Evolutionary conservation across 2,888 invertebrate species (phyloP), one percentile per base, ranked within the genome.

Genomic region (Drosophila eohydei): DNA sequence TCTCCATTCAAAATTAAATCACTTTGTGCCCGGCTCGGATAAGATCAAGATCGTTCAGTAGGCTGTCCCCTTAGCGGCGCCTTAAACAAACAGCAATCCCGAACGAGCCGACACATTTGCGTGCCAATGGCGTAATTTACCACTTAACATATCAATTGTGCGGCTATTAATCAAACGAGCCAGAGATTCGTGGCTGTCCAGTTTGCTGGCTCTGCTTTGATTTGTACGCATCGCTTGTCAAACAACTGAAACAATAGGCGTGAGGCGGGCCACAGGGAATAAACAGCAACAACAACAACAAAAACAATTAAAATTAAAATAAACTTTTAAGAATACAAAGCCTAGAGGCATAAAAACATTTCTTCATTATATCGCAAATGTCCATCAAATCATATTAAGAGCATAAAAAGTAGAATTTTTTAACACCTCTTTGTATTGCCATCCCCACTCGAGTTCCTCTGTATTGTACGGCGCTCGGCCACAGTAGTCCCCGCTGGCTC

Each of bases 201-300:
- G 72, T 34, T 59, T 54, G 57, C 52, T 78, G 79, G 70, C 81
- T 52, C 21, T 85, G 86, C 89, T 89, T 86, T 86, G 86, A 86
- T 86, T 86, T 89, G 86, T 86, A 86, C 90, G 90, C 88, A 88
- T 83, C 90, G 90, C 78, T 85, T 86, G 86, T 86, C 86, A 86
- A 86, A 89, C 86, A 88, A 85, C 68, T 75, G 86, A 80, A 61
- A 83, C 89, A 83, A 77, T 52, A 65, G 38, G 64, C 57, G 59
- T 77, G 41, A 52, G 60, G 50, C 32, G 56, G 41, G 32, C 74
- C 62, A 57, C 34, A 34, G 41, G 36, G 64, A 63, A 71, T 55
- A 34, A 26, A 34, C 14, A 52, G n/a, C 64, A 43, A 71, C 43
- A 46, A 28, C 7, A 28, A 28, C n/a, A 57, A 55, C 44, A 69